Base-by-base conservation (phyloP, 2,113 vertebrate genomes). In the Odocoileus virginianus region DNA sequence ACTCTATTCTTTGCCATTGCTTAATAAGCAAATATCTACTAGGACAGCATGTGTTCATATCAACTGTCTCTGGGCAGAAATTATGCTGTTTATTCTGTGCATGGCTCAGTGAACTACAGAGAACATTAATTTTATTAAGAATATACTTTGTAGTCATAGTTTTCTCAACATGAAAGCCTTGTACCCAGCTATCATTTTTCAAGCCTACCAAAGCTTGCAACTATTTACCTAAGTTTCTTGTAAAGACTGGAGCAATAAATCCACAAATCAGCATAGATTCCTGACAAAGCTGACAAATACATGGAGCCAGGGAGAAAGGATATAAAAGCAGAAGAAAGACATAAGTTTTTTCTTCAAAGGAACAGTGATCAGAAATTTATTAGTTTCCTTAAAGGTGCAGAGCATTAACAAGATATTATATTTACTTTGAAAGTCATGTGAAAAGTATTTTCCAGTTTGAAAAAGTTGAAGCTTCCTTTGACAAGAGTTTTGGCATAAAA, bases 51-150 rank as follows among this genome's bases (percentile, higher is more conserved):
- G 23, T 58, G 16, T 52, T 94, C 43, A 25, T 93, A 89, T 36
- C 25, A 16, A 33, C 30, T 16, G 23, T 95, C 33, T 91, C 74
- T 2, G 50, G 71, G 84, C 78, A 67, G 60, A 28, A 13, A 60
- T 89, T 25, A 23, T 54, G 43, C 40, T 84, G 3, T 54, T 67
- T 76, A 50, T 67, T 89, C 43, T 94, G 45, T 45, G 11, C 17
- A 40, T 47, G 79, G 61, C 36, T 88, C 61, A 85, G 52, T 76
- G 64, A 91, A 86, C n/a, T 28, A 61, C 87, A 19, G 30, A 82
- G 28, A 81, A 57, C 9, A 47, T 84, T 82, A 61, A 47, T 96
- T 89, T 94, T 89, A 93, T 82, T 57, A 95, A 94, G 79, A 89
- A 52, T 87, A 60, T 79, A 50, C 28, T 76, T 92, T 81, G 52